Percentiles rank a stretch among this genome's conserved stretches.
These are phyloP conservation scores for Alexandromys fortis DNA, from an alignment of 2,113 vertebrate species.

Conservation along the genomic window DNA sequence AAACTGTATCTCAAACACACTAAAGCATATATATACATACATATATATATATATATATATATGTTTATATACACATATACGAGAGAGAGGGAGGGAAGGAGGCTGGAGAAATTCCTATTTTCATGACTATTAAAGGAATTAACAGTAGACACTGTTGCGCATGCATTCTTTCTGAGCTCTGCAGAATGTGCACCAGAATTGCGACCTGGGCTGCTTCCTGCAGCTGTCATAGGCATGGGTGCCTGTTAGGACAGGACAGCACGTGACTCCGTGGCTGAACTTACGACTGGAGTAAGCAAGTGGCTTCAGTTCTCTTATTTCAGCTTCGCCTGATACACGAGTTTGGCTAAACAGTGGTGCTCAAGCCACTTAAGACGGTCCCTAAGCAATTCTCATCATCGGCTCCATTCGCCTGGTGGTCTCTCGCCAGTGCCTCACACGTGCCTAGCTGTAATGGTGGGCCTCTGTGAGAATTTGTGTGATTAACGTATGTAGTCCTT, in stretches of 20 bases:
- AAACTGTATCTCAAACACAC: background rate
- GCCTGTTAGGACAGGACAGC: background rate
- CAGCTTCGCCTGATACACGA: background rate
- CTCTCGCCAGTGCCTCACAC: background rate
- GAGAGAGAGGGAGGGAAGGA: no score
- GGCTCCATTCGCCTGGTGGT: background rate
- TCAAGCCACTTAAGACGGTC: background rate
- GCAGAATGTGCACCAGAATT: background rate
- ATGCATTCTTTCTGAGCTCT: background rate
- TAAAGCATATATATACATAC: no score
- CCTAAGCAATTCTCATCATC: background rate
- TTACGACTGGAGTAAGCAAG: background rate
- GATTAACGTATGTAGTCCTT: background rate
- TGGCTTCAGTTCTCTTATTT: conserved; percentile 20
- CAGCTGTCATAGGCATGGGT: background rate
- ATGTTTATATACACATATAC: no score
- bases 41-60: no score
- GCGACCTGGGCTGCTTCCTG: background rate
- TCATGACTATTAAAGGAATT: background rate
- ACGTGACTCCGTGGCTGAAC: no score
- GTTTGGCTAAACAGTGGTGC: background rate
- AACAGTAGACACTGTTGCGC: background rate
- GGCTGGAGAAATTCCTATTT: background rate
- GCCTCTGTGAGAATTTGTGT: background rate
- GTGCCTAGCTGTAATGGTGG: background rate